phyloP scores from a whole-genome alignment of 2,797 vertebrate species.

The Morus bassanus region DNA sequence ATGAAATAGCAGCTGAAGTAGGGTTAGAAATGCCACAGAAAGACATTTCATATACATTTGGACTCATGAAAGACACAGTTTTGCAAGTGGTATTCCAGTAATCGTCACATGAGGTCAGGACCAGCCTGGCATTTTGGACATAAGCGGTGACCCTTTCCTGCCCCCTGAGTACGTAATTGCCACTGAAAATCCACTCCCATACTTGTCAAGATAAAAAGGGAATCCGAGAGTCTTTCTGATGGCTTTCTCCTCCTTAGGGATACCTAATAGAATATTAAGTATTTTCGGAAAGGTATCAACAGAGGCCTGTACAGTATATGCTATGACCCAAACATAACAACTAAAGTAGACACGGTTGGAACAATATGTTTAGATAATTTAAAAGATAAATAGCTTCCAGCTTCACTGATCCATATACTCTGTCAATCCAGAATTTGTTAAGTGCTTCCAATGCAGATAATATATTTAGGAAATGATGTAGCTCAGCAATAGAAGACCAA shows the following conservation, averaged over 20 bases:
- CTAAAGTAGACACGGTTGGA: slow-evolving; percentile 82
- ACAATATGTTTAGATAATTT: slow-evolving; percentile 89
- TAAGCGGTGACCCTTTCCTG: neutral
- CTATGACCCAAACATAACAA: slow-evolving; percentile 86
- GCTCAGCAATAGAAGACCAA: slow-evolving; percentile 59
- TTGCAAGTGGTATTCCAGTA: neutral
- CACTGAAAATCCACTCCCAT: neutral
- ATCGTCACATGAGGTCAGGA: neutral
- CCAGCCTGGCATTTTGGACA: neutral
- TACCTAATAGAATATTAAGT: slow-evolving; percentile 25
- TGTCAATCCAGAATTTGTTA: slow-evolving; percentile 57
- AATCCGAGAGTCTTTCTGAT: neutral
- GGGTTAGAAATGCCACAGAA: neutral
- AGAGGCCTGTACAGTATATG: slow-evolving; percentile 65
- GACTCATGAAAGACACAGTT: neutral
- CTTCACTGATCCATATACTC: slow-evolving; percentile 32
- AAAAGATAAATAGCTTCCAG: slow-evolving; percentile 80
- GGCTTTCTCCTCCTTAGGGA: neutral
- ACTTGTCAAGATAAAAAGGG: neutral
- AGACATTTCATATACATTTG: neutral
- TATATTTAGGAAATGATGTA: slow-evolving; percentile 59
- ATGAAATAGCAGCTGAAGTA: neutral
- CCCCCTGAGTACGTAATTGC: neutral
- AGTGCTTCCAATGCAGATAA: slow-evolving; percentile 58
- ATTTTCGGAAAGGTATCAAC: slow-evolving; percentile 20